These are phyloP conservation scores for Pharmacophagus antenor DNA, from an alignment of 2,888 invertebrate species.

Conservation along the genomic window DNA sequence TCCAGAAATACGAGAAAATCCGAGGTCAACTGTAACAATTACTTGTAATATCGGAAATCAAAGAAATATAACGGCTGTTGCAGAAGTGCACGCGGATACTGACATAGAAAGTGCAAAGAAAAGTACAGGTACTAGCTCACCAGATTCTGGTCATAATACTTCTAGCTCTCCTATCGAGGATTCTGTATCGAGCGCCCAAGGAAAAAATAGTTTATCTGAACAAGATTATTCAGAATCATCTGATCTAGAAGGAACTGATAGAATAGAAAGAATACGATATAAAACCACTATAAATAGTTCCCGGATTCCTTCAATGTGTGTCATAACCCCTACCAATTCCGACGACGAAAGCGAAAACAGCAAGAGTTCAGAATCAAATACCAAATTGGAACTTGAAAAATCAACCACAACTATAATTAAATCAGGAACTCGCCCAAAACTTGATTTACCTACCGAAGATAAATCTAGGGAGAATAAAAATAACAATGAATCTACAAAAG, in stretches of 20 bases:
- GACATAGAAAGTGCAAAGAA: slow-evolving; percentile 74
- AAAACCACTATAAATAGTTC: slow-evolving; percentile 94
- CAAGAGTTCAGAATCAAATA: slow-evolving; percentile 52
- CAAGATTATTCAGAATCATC: slow-evolving; percentile 93
- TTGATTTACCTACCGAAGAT: slow-evolving; percentile 64
- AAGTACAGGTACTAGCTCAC: slow-evolving; percentile 86
- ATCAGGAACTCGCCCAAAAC: slow-evolving; percentile 59
- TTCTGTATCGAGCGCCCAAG: slow-evolving; percentile 86
- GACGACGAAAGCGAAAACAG: slow-evolving; percentile 88
- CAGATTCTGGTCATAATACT: slow-evolving; percentile 90
- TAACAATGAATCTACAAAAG: slow-evolving; percentile 44
- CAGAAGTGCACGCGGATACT: slow-evolving; percentile 76
- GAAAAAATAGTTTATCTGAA: slow-evolving; percentile 86
- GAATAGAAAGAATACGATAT: slow-evolving; percentile 90
- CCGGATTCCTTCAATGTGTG: slow-evolving; percentile 95
- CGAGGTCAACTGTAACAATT: slow-evolving; percentile 63
- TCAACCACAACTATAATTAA: slow-evolving; percentile 47
- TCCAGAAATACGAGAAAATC: slow-evolving; percentile 59
- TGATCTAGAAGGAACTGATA: slow-evolving; percentile 92
- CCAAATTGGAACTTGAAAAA: slow-evolving; percentile 45
- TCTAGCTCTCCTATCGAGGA: slow-evolving; percentile 89
- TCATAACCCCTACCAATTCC: slow-evolving; percentile 92
- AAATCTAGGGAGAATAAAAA: slow-evolving; percentile 54
- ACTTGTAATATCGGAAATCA: slow-evolving; percentile 66
- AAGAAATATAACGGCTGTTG: slow-evolving; percentile 82